Conservation (phyloP, 2,797 vertebrate species). For the Anguilla pacifica region DNA sequence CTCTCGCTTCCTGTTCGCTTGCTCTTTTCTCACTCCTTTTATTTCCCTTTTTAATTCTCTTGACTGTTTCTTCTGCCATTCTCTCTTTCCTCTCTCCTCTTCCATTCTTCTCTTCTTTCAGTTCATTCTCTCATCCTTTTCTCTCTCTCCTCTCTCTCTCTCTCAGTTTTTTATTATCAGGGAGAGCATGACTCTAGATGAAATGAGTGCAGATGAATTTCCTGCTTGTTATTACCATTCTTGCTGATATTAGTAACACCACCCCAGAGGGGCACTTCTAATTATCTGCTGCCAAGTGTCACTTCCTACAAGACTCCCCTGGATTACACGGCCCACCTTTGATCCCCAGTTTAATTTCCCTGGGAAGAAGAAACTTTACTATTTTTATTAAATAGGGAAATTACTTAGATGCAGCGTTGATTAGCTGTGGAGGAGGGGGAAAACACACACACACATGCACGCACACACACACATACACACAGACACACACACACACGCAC, state of each 20-base stretch:
- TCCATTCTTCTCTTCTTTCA: constrained; percentile 18
- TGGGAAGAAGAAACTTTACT: constrained; percentile 45
- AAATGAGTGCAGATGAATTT: constrained; percentile 44
- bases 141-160: neutral
- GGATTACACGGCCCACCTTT: constrained; percentile 52
- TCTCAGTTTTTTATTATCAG: constrained; percentile 36
- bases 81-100: constrained; percentile 26
- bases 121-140: neutral
- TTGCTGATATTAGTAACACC: constrained; percentile 47
- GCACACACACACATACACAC: constrained; percentile 13
- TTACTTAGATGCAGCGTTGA: constrained; percentile 36
- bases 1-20: neutral
- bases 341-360: constrained; percentile 56
- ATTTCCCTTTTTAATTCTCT: neutral
- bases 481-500: neutral
- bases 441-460: neutral
- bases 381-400: constrained; percentile 49
- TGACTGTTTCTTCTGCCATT: constrained; percentile 18
- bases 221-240: constrained; percentile 45
- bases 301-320: constrained; percentile 49
- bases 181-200: constrained; percentile 20
- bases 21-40: neutral
- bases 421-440: constrained; percentile 29
- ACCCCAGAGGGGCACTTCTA: constrained; percentile 49
- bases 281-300: constrained; percentile 54